Evolutionary conservation across 2,888 invertebrate species (phyloP).

Genomic region (Labia minor): DNA sequence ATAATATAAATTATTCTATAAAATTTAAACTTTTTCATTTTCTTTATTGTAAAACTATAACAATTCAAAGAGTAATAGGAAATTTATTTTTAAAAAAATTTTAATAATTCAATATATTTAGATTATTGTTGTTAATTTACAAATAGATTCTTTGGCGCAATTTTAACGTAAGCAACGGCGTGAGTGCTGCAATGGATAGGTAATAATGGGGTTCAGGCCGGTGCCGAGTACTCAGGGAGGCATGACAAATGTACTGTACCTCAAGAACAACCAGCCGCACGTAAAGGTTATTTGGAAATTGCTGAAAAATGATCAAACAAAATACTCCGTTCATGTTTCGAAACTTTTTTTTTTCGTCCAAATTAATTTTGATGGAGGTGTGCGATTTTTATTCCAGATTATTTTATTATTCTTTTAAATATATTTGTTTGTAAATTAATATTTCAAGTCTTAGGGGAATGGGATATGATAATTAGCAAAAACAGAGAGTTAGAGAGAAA

Average conservation of each 20-base stretch:
- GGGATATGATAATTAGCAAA: too few species aligned
- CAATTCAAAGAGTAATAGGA: neutral
- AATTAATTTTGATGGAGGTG: slow-evolving; percentile 16
- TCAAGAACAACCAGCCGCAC: slow-evolving; percentile 76
- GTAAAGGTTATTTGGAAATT: slow-evolving; percentile 74
- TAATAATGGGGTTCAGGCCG: neutral
- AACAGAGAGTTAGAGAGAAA: too few species aligned
- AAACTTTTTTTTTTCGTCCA: slow-evolving; percentile 18
- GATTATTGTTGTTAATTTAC: too few species aligned
- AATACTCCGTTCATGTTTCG: slow-evolving; percentile 38
- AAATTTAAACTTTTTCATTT: too few species aligned
- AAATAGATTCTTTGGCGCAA: neutral
- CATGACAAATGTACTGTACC: slow-evolving; percentile 46
- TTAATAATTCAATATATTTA: too few species aligned
- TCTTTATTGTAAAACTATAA: neutral
- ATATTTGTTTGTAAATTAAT: slow-evolving; percentile 16
- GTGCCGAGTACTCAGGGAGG: neutral
- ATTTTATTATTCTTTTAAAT: slow-evolving; percentile 20
- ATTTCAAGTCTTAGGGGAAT: too few species aligned
- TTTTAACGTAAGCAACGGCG: neutral
- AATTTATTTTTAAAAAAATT: neutral
- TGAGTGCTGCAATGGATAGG: neutral
- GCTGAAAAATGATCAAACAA: slow-evolving; percentile 54
- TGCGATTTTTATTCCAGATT: too few species aligned
- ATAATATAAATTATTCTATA: too few species aligned